Conservation (phyloP, 2,113 vertebrate genomes). For the Triplophysa tibetana region DNA sequence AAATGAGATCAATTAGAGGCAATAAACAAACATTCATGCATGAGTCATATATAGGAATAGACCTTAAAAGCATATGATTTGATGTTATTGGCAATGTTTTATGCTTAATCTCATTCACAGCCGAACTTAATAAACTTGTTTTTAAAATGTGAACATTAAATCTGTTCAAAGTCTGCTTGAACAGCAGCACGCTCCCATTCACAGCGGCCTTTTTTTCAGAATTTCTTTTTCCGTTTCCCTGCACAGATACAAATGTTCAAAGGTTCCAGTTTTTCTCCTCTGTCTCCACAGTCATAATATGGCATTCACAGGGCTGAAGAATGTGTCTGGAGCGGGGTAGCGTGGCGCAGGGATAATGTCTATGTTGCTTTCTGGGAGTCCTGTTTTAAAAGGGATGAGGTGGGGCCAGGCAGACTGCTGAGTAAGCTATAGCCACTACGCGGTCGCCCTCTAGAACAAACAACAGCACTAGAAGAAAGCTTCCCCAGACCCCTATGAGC, state of each 20-base stretch:
- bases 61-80: not conserved
- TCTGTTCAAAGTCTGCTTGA: not conserved
- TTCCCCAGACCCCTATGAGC: slow-evolving; percentile 37
- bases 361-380: slow-evolving; percentile 53
- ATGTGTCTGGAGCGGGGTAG: slow-evolving; percentile 50
- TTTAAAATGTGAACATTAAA: not conserved
- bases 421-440: slow-evolving; percentile 47
- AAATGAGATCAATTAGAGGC: slow-evolving; percentile 65
- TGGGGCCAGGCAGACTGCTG: slow-evolving; percentile 56
- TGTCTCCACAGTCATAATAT: slow-evolving; percentile 58
- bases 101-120: not conserved
- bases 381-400: slow-evolving; percentile 59
- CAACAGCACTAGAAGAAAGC: slow-evolving; percentile 48
- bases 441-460: slow-evolving; percentile 53
- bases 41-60: slow-evolving; percentile 55
- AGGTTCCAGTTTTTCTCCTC: slow-evolving; percentile 48
- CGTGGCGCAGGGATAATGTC: slow-evolving; percentile 50
- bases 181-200: not conserved
- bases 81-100: slow-evolving; percentile 13
- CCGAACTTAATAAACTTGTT: slow-evolving; percentile 3
- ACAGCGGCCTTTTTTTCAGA: slow-evolving; percentile 30
- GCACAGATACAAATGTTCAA: slow-evolving; percentile 45
- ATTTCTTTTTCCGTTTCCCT: slow-evolving; percentile 32
- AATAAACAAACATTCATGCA: slow-evolving; percentile 34
- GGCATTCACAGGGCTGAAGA: slow-evolving; percentile 52